A percentile compares a stretch with the other conserved stretches of the same genome.
Conservation (phyloP, 1,140 invertebrate species). For the Drosophila nigrodunni region DNA sequence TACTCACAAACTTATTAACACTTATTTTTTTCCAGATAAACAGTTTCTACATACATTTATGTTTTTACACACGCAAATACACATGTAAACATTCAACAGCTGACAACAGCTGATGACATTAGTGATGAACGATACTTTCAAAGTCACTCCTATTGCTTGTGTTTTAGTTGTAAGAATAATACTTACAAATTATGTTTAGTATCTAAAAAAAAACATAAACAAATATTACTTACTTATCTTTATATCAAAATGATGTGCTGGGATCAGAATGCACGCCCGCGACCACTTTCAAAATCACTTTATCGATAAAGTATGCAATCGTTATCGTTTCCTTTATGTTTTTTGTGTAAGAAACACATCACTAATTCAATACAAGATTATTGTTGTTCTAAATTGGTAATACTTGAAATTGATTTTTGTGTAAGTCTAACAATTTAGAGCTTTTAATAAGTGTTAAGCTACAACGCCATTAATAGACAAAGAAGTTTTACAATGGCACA, state of each 20-base stretch:
- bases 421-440: too few species aligned
- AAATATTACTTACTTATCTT: too few species aligned
- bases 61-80: constrained; percentile 24
- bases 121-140: constrained; percentile 17
- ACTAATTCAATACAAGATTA: neutral
- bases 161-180: too few species aligned
- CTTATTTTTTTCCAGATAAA: constrained; percentile 20
- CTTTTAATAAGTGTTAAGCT: neutral
- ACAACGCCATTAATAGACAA: neutral
- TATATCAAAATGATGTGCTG: neutral
- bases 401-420: neutral
- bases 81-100: constrained; percentile 41
- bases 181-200: too few species aligned
- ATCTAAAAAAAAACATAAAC: too few species aligned
- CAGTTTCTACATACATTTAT: constrained; percentile 1
- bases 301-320: neutral
- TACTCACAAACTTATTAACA: constrained; percentile 7
- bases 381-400: neutral
- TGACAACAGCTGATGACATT: constrained; percentile 31
- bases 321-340: neutral
- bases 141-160: neutral
- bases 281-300: neutral
- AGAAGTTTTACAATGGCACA: constrained; percentile 10
- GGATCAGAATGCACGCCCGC: neutral
- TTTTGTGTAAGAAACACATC: neutral